phyloP scores from a whole-genome alignment of 2,113 vertebrate genomes.

The Hippocampus zosterae region DNA sequence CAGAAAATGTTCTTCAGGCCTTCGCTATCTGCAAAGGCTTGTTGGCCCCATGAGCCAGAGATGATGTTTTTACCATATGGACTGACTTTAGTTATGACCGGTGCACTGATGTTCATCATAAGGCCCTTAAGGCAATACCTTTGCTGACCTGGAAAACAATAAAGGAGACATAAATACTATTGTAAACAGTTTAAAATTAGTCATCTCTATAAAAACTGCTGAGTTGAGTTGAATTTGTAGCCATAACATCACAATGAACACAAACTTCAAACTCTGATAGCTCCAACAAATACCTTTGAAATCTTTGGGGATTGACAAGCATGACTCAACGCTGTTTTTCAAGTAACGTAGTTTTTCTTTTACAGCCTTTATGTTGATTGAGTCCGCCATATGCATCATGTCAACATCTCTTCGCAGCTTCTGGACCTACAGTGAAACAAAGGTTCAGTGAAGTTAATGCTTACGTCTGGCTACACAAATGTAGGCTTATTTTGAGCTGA shows the following conservation, averaged over 20 bases:
- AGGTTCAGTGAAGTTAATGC: not conserved
- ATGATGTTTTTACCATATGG: slow-evolving; percentile 73
- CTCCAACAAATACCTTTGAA: slow-evolving; percentile 52
- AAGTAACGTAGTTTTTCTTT: slow-evolving; percentile 61
- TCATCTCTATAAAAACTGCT: no score
- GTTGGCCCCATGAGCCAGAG: slow-evolving; percentile 83
- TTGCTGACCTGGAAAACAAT: slow-evolving; percentile 32
- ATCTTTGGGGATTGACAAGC: slow-evolving; percentile 58
- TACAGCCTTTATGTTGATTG: slow-evolving; percentile 61
- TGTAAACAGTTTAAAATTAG: not conserved
- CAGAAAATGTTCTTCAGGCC: slow-evolving; percentile 68
- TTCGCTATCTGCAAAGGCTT: slow-evolving; percentile 46
- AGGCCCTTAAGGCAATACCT: slow-evolving; percentile 51
- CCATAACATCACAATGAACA: not conserved
- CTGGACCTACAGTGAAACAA: slow-evolving; percentile 38
- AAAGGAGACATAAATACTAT: not conserved
- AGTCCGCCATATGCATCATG: slow-evolving; percentile 46
- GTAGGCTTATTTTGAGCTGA: no score
- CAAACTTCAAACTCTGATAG: not conserved
- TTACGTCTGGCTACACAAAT: no score
- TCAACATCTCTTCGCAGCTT: slow-evolving; percentile 41
- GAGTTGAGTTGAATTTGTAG: not conserved
- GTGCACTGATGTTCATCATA: slow-evolving; percentile 76
- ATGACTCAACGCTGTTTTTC: slow-evolving; percentile 63
- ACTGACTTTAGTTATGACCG: slow-evolving; percentile 75